Conservation (phyloP, 2,113 vertebrate species). For the Chaetodon auriga region DNA sequence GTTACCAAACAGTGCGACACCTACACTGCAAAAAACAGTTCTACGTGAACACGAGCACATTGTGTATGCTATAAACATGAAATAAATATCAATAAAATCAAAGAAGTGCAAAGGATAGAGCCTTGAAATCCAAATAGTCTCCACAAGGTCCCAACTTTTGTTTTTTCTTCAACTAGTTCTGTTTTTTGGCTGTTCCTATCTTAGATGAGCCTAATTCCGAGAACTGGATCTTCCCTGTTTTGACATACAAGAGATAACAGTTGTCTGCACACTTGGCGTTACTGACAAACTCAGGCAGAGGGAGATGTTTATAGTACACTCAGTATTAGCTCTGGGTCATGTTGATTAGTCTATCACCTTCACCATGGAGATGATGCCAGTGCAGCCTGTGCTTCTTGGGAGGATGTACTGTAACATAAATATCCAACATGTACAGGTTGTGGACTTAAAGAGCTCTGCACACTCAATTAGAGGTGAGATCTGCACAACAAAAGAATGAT, state of each 20-base stretch:
- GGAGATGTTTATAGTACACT: constrained; percentile 70
- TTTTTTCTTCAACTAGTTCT: background rate
- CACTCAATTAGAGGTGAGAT: background rate
- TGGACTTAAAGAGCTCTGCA: constrained; percentile 1
- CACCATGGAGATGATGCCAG: constrained; percentile 22
- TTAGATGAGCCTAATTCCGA: constrained; percentile 3
- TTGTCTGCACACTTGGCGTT: constrained; percentile 30
- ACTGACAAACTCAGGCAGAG: constrained; percentile 20
- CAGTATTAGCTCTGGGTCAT: constrained; percentile 61
- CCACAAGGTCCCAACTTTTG: too few species aligned
- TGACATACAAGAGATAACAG: constrained; percentile 51
- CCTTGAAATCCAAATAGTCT: too few species aligned
- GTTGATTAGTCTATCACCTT: constrained; percentile 46
- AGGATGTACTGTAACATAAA: constrained; percentile 2
- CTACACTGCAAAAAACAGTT: too few species aligned
- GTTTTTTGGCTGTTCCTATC: constrained; percentile 6
- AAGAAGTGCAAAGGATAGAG: background rate
- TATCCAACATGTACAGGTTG: constrained; percentile 4
- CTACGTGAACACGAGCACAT: too few species aligned
- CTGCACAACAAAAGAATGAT: background rate
- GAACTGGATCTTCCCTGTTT: constrained; percentile 43
- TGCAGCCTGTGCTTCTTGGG: constrained; percentile 3
- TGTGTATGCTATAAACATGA: too few species aligned
- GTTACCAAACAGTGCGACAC: too few species aligned
- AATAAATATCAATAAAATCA: background rate